These are phyloP conservation scores for Ictalurus furcatus DNA, from an alignment of 2,113 vertebrate genomes.

Conservation along the genomic window DNA sequence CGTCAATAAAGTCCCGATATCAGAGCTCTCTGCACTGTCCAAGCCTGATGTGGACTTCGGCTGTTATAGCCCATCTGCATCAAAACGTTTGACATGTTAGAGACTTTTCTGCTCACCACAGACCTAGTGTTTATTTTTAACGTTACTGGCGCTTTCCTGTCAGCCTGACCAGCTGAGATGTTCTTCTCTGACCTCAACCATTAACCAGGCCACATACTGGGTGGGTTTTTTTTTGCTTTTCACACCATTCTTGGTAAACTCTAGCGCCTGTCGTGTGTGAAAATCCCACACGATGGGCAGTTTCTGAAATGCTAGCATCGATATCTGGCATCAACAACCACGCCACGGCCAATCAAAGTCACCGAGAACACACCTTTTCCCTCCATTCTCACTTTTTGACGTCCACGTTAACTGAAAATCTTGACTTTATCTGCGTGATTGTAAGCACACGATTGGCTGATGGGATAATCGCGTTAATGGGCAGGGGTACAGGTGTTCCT, in stretches of 20 bases:
- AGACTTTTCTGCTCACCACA: not conserved
- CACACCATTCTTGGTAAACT: not conserved
- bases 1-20: not conserved
- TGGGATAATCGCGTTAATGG: not conserved
- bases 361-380: not conserved
- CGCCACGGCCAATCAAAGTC: not conserved
- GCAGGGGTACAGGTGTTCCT: not conserved
- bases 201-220: not conserved
- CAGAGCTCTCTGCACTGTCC: not conserved
- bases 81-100: not conserved
- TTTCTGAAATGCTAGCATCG: not conserved
- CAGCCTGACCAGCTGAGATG: not conserved
- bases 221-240: not conserved
- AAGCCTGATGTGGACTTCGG: not conserved
- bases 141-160: not conserved
- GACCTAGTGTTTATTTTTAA: too few relatives aligned
- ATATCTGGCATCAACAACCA: not conserved
- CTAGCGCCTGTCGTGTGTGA: not conserved
- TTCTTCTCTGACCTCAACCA: not conserved
- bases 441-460: not conserved
- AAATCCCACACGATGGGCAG: not conserved
- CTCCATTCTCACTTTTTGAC: not conserved
- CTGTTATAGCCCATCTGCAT: not conserved
- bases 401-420: not conserved
- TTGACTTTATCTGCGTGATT: not conserved